phyloP scores from a whole-genome alignment of 2,797 vertebrate species.

The Sebastes diploproa region DNA sequence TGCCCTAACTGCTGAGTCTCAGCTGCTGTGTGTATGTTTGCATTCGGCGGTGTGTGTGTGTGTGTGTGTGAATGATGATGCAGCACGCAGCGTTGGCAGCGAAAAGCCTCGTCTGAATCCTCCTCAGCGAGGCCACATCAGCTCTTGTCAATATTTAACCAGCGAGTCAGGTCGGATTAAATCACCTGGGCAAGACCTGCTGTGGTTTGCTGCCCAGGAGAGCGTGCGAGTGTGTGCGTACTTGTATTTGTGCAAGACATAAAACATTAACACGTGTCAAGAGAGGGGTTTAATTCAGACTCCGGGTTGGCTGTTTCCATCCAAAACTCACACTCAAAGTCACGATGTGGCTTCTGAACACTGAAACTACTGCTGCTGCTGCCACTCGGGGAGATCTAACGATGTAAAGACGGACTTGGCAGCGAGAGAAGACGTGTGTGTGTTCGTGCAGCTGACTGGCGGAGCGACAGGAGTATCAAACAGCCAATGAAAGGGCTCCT shows the following conservation, averaged over 20 bases:
- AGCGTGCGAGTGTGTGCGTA: not conserved
- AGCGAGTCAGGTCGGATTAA: constrained; percentile 79
- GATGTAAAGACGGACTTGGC: constrained; percentile 31
- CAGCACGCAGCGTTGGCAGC: constrained; percentile 62
- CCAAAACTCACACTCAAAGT: constrained; percentile 32
- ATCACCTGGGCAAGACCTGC: constrained; percentile 73
- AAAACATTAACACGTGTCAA: constrained; percentile 55
- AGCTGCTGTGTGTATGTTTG: constrained; percentile 63
- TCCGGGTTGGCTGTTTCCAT: not conserved
- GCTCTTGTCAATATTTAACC: constrained; percentile 88
- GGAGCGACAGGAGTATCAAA: constrained; percentile 18
- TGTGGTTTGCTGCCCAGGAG: constrained; percentile 22
- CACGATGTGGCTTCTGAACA: constrained; percentile 12
- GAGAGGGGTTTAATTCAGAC: constrained; percentile 5
- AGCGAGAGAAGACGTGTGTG: not conserved
- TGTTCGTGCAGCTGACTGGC: constrained; percentile 30
- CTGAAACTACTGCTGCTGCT: not conserved
- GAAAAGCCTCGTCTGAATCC: constrained; percentile 57
- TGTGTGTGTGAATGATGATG: constrained; percentile 58
- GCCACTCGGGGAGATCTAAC: constrained; percentile 1
- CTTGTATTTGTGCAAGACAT: constrained; percentile 22
- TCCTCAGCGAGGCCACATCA: constrained; percentile 59
- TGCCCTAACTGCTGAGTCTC: constrained; percentile 62
- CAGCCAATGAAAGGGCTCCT: constrained; percentile 38
- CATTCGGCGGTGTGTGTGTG: constrained; percentile 14